Evolutionary conservation across 2,888 invertebrate genomes (phyloP), one percentile per base, ranked within the genome.

Genomic region (Epicampocera succincta): DNA sequence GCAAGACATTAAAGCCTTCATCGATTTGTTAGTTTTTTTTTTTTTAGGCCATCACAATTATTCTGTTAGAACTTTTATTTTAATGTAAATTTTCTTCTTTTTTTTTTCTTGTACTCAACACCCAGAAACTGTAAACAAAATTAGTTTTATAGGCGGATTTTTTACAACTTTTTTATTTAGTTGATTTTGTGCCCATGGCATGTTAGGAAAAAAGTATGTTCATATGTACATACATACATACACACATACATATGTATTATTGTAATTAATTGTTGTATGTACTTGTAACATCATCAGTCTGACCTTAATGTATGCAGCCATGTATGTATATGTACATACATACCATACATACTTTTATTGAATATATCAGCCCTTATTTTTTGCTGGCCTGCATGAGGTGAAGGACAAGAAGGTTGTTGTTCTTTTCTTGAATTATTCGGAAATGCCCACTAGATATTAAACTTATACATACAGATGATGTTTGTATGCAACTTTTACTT

Each of bases 11-110:
- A 52, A 48, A 71, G 44, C 21, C 40, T 71, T 66, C 50, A 78
- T 78, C 72, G 78, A 78, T 78, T 78, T 78, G 48, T 77, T 69
- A 56, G 40, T 58, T 66, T 9, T 33, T 71, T 66, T n/a, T n/a
- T n/a, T 50, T 50, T 65, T 21, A 42, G 40, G 25, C 15, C 40
- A 29, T 2, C 8, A 46, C 17, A 15, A 42, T 9, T 5, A 33
- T 33, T 9, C 9, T 33, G 33, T 33, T 33, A 33, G 33, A 33
- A 33, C 5, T 33, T 33, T 33, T 33, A 33, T 33, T 33, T 33
- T 3, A 33, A 33, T 33, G 33, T 4, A 3, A 33, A 1, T 33
- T 3, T 33, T 33, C 33, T 33, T 29, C 3, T 29, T 4, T n/a
- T n/a, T n/a, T n/a, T n/a, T n/a, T n/a, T n/a, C n/a, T n/a, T n/a